Percentiles rank a stretch among this genome's conserved stretches.
These are phyloP conservation scores for Cacoxenus indagator DNA, from an alignment of 2,888 invertebrate genomes.

Conservation along the genomic window DNA sequence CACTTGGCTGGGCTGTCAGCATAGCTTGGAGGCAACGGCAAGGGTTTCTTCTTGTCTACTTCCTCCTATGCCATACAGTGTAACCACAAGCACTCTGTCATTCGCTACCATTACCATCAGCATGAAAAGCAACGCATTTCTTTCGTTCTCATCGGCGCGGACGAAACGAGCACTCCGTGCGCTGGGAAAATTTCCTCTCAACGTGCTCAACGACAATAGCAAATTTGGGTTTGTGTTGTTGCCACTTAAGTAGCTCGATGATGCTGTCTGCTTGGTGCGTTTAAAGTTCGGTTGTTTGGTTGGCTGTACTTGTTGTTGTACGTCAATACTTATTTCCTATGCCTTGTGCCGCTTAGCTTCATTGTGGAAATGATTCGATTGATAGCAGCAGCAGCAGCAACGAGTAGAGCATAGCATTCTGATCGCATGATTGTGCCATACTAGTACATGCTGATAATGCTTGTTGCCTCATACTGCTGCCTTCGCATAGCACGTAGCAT, in stretches of 20 bases:
- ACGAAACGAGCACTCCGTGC: not conserved
- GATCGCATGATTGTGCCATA: conserved; percentile 43
- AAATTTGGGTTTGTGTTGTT: conserved; percentile 15
- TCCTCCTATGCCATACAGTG: not conserved
- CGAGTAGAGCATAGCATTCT: not conserved
- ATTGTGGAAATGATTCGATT: conserved; percentile 18
- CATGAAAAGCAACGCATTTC: not conserved
- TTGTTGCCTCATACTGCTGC: conserved; percentile 10
- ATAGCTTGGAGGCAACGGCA: not conserved
- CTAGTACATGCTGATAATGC: conserved; percentile 56
- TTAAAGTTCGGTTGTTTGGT: not conserved
- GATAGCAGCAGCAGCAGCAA: not conserved
- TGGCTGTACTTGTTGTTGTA: no score
- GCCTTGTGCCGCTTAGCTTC: not conserved
- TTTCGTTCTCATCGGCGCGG: conserved; percentile 3
- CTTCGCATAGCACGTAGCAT: not conserved
- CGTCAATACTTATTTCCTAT: conserved; percentile 1
- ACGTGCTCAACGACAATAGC: conserved; percentile 10
- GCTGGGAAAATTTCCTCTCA: conserved; percentile 10
- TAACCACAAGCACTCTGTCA: not conserved
- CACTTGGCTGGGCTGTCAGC: not conserved
- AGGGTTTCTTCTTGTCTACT: conserved; percentile 6
- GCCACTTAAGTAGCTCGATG: conserved; percentile 51
- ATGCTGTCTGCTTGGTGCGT: conserved; percentile 39
- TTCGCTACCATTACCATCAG: not conserved